Evolutionary conservation across 2,113 vertebrate species (phyloP).

Genomic region (Catharus minimus): DNA sequence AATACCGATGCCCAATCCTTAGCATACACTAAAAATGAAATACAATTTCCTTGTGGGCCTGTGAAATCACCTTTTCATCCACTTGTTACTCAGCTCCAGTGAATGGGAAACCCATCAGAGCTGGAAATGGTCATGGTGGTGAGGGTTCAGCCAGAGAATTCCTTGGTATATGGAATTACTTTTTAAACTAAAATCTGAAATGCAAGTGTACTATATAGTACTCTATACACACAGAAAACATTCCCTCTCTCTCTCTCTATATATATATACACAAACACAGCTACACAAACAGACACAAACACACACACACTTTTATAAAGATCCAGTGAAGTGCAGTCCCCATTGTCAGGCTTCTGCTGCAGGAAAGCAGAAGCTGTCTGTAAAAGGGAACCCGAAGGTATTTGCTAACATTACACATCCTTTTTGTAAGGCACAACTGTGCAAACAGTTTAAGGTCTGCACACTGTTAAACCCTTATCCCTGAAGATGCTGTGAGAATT

Average conservation of each 20-base stretch:
- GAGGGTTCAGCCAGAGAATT: neutral
- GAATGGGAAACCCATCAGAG: neutral
- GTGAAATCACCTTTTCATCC: neutral
- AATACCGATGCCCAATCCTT: neutral
- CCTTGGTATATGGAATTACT: neutral
- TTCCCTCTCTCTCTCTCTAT: neutral
- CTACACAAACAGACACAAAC: neutral
- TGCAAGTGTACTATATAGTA: neutral
- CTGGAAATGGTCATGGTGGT: neutral
- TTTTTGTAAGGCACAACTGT: constrained; percentile 32
- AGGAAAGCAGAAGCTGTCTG: neutral
- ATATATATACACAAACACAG: neutral
- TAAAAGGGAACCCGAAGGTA: neutral
- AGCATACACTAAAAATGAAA: constrained; percentile 28
- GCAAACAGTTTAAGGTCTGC: constrained; percentile 53
- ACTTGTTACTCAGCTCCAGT: neutral
- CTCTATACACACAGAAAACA: neutral
- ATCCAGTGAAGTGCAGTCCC: neutral
- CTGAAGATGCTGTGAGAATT: constrained; percentile 30
- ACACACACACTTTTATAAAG: neutral
- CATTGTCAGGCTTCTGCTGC: neutral
- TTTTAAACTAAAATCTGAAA: neutral
- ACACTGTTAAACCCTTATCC: constrained; percentile 28
- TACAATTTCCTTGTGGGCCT: neutral
- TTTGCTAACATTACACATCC: constrained; percentile 23